Evolutionary conservation across 2,888 invertebrate genomes (phyloP).

Genomic region (Ischnura elegans): DNA sequence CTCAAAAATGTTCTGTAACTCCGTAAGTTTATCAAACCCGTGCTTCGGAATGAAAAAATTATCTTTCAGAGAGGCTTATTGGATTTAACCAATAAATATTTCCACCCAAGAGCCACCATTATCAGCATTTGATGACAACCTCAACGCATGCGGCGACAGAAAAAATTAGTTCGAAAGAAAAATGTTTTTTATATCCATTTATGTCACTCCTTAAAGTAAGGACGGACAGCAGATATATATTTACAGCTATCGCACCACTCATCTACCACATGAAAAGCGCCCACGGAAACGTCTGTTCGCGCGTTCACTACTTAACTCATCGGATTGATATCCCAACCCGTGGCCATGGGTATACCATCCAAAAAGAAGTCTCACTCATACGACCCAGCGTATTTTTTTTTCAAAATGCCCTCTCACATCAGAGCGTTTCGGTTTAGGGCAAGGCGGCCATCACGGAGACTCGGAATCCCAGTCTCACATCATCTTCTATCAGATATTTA

Average conservation of each 20-base stretch:
- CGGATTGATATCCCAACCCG: background rate
- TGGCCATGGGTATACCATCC: background rate
- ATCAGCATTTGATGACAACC: too few relatives aligned
- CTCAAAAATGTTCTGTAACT: too few relatives aligned
- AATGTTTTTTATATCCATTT: too few relatives aligned
- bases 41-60: too few relatives aligned
- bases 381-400: background rate
- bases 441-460: background rate
- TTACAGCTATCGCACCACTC: background rate
- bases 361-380: background rate
- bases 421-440: background rate
- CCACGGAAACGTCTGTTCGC: background rate
- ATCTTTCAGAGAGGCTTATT: too few relatives aligned
- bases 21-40: too few relatives aligned
- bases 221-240: too few relatives aligned
- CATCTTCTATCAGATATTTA: background rate
- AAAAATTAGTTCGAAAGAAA: too few relatives aligned
- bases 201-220: too few relatives aligned
- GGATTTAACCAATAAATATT: too few relatives aligned
- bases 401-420: background rate
- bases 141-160: too few relatives aligned
- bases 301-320: background rate
- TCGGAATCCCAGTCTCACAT: background rate
- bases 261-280: background rate
- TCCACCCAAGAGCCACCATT: too few relatives aligned